Evolutionary conservation across 2,113 vertebrate species (phyloP).

Genomic region (Gallinago paraguaiae): DNA sequence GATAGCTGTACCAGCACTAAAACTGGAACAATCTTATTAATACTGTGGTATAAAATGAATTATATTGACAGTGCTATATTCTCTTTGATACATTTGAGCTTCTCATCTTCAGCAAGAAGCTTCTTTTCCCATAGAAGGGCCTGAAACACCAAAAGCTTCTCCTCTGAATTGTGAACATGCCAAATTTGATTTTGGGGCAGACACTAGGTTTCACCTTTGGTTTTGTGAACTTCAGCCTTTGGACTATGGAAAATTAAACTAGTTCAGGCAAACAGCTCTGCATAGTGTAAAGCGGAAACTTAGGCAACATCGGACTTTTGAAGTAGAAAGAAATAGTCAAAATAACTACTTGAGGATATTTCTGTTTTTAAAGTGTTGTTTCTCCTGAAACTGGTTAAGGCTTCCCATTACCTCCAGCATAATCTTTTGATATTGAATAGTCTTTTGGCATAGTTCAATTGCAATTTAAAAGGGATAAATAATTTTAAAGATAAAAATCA

Average conservation of each 20-base stretch:
- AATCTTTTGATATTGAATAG: background rate
- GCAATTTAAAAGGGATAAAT: background rate
- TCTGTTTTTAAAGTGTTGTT: background rate
- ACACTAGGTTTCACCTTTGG: background rate
- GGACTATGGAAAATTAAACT: background rate
- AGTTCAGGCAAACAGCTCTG: background rate
- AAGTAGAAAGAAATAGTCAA: background rate
- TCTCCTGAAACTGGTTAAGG: background rate
- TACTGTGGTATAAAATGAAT: background rate
- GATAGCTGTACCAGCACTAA: background rate
- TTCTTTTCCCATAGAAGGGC: background rate
- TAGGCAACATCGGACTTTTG: background rate
- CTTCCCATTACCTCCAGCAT: background rate
- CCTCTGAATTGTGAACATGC: background rate
- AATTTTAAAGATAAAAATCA: background rate
- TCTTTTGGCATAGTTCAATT: background rate
- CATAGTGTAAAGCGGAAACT: background rate
- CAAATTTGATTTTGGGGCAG: background rate
- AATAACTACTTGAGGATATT: background rate
- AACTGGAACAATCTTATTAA: background rate
- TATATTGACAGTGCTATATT: background rate
- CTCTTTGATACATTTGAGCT: background rate
- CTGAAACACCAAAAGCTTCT: background rate
- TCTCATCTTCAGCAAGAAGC: background rate
- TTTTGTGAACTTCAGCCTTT: constrained; percentile 24